Base-by-base conservation (phyloP, 1,140 invertebrate species). In the Branchinecta lynchi region DNA sequence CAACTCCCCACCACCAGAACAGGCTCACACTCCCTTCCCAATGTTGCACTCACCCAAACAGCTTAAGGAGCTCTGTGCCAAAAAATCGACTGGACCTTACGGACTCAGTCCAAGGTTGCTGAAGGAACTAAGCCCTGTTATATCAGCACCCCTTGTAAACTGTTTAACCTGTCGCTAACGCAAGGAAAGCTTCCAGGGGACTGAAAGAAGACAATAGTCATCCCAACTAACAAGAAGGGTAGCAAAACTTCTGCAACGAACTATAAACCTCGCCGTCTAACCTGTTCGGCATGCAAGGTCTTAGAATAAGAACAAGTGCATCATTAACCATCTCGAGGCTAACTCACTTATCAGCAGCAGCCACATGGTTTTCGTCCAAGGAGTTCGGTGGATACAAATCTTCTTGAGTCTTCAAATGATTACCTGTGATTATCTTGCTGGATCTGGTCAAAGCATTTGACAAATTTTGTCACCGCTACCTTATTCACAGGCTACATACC, bases 161-260 rank as follows among this genome's bases (percentile, higher is more conserved):
- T 51, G n/a, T 51, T 51, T 51, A 51, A 51, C 46, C n/a, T 51
- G 46, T 51, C 46, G 46, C n/a, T 51, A 51, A 51, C 46, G 46
- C 46, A 51, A 51, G 46, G 46, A 51, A 51, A 51, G 46, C 46
- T 51, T 51, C 46, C 9, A 51, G n/a, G 46, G 46, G 46, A 51
- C n/a, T 51, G n/a, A n/a, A 51, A 9, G 46, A 51, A 9, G 46
- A n/a, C 46, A 51, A 51, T 51, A 51, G 46, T 51, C 46, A 51
- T 51, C 46, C 46, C 46, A 51, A 51, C n/a, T 51, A 9, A 51
- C n/a, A 51, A 51, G 9, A 51, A 51, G 46, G 46, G 46, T 51
- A 51, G 46, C 46, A 51, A 51, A 51, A 51, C 46, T 51, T 51
- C 46, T 9, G 46, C 46, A 51, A n/a, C 46, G n/a, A 51, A 51